phyloP scores from a whole-genome alignment of 2,888 invertebrate genomes.

The Cantharis flavilabris region DNA sequence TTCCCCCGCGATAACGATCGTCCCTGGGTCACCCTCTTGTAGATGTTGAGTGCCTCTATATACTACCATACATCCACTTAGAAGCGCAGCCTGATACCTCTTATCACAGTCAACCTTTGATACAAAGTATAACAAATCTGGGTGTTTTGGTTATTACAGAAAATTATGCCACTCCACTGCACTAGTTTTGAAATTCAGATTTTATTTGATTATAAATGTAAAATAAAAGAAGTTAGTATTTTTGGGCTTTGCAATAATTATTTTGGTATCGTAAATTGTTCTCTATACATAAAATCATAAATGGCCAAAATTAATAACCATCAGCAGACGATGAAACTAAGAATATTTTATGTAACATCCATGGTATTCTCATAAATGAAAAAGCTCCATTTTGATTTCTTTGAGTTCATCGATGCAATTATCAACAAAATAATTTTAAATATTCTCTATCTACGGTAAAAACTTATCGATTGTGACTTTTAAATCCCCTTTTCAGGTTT shows the following conservation, averaged over 20 bases:
- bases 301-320: too few species aligned
- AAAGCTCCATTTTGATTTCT: background rate
- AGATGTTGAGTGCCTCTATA: constrained; percentile 24
- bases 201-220: background rate
- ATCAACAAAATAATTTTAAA: background rate
- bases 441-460: background rate
- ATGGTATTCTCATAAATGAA: too few species aligned
- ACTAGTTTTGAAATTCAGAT: background rate
- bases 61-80: constrained; percentile 23
- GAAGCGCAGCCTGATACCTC: constrained; percentile 5
- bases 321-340: too few species aligned
- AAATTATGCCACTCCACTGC: background rate
- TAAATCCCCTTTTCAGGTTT: background rate
- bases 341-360: too few species aligned
- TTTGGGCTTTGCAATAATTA: too few species aligned
- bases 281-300: too few species aligned
- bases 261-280: too few species aligned
- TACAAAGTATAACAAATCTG: background rate
- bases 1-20: constrained; percentile 31
- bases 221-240: background rate
- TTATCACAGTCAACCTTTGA: background rate
- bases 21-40: constrained; percentile 20
- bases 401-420: background rate
- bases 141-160: background rate
- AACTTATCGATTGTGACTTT: background rate